Base-by-base conservation (phyloP, 2,113 vertebrate species). In the Platichthys flesus region DNA sequence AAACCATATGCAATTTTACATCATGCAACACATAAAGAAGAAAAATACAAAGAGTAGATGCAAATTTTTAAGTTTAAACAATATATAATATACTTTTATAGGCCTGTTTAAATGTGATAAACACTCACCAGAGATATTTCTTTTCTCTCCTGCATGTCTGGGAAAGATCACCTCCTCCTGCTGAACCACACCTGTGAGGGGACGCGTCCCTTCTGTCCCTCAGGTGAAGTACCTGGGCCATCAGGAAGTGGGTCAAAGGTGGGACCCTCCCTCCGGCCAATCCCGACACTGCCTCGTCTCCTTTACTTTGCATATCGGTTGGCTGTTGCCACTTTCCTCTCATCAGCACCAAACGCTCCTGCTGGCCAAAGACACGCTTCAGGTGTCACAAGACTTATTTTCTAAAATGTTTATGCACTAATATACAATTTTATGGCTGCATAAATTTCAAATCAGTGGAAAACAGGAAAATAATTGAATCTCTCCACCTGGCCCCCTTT, bases 91-190 rank as follows among this genome's bases (percentile, higher is more conserved):
- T 14, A 15, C 14, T 45, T 15, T 15, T 13, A 45, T 15, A 45
- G 42, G 3, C 42, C 42, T 45, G 42, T 45, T 45, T 2, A 37
- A 37, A 37, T 8, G 20, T 35, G 3, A 40, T 5, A n/a, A 40
- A 71, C 16, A 86, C 93, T 94, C 77, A 93, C 94, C 91, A 94
- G 70, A 69, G 91, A 84, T 40, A 81, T 92, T 67, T 83, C 93
- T 52, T 91, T 67, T 71, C 69, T 71, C 37, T 81, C 85, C 45
- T 84, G 74, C 94, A 94, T 94, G 76, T 54, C 77, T 86, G 78
- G 28, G 40, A 31, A n/a, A 26, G 63, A 18, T 62, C 62, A 67
- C 9, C 59, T 82, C 57, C 72, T 85, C 55, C 59, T 47, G 54
- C 65, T 55, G 13, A 45, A 56, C 45, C 24, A 42, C 65, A 76